Conservation (phyloP, 2,113 vertebrate species). For the Eulacestoma nigropectus region DNA sequence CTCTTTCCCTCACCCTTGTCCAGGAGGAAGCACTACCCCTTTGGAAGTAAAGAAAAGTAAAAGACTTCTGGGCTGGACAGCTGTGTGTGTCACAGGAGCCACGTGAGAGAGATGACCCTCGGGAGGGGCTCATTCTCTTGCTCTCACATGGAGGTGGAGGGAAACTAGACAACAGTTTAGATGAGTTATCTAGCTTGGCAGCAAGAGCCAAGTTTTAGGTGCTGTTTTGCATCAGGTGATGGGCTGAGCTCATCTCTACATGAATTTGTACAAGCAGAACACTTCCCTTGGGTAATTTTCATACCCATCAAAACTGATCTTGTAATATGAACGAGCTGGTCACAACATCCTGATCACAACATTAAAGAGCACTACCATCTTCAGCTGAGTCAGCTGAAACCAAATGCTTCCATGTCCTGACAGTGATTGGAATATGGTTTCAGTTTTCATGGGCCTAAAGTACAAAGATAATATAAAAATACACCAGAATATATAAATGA, state of each 20-base stretch:
- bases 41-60: background rate
- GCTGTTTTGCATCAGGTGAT: background rate
- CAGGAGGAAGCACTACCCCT: background rate
- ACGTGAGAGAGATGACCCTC: fast-evolving
- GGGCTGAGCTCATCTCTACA: background rate
- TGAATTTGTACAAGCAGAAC: background rate
- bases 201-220: background rate
- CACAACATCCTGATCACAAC: background rate
- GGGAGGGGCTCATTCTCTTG: background rate
- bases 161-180: background rate
- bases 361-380: background rate
- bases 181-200: background rate
- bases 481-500: background rate
- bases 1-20: background rate
- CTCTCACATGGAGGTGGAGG: background rate
- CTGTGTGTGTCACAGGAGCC: background rate
- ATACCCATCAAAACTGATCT: background rate
- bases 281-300: background rate
- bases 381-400: background rate
- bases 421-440: background rate
- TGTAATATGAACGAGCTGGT: background rate
- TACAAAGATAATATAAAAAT: background rate
- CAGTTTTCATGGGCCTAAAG: background rate
- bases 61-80: background rate
- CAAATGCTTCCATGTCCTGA: background rate